Base-by-base conservation (phyloP, 2,888 invertebrate species). In the Polymixis flavicincta region DNA sequence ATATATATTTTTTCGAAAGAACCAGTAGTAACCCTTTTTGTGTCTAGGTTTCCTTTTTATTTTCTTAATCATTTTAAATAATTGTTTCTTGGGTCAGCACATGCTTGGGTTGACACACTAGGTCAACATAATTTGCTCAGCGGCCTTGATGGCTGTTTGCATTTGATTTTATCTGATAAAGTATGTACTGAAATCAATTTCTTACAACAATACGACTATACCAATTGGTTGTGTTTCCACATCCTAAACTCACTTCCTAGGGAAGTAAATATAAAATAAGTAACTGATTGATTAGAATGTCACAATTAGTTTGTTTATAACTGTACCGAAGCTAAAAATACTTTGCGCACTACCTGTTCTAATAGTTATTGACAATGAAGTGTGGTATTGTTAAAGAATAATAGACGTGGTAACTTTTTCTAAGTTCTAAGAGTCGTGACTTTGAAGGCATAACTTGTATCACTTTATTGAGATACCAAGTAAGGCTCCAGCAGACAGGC, bases 221-320 rank as follows among this genome's bases (percentile, higher is more conserved):
- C 7, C 50, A 17, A 54, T 82, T 82, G 63, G 72, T 45, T 52
- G 32, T 45, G 55, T 60, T 54, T 60, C 60, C 25, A 74, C 69
- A 74, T 81, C 65, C 71, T 66, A 64, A 71, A 74, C 28, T 71
- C 17, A 85, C 87, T 85, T 85, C 86, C 86, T 83, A 55, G 55
- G 83, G 85, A 87, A 86, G 81, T 86, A 77, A 76, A 69, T 74
- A 77, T 76, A 66, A 78, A 68, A 67, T 76, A 61, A 79, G 14
- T 37, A 25, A 63, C 52, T 65, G 77, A 81, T 81, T 61, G 76
- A 79, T 84, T 75, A 63, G 64, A 86, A 81, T 76, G 80, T 76
- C 73, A 78, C 61, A 76, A 77, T 76, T 67, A 61, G 78, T 79
- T 74, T 72, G 63, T 54, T 70, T 69, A 71, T 85, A 84, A 74